phyloP scores from a whole-genome alignment of 64 coral and sea anemone genomes.

The Hydrozoanthus tunicans region DNA sequence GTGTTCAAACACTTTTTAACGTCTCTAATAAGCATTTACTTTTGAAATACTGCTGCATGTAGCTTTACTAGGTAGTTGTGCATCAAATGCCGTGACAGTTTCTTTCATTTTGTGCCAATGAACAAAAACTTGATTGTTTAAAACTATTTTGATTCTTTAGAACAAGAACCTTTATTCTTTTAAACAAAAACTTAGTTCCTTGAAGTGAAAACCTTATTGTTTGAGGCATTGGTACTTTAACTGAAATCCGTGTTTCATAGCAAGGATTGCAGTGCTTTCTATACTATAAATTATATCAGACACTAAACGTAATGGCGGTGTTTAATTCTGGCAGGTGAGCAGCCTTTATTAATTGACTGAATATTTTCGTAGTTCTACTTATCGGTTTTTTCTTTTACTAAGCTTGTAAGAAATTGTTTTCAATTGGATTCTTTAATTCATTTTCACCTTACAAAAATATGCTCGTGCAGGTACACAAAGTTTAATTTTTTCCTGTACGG shows the following conservation, averaged over 20 bases:
- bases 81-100: too few species aligned
- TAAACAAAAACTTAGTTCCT: too few species aligned
- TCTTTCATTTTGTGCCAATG: too few species aligned
- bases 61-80: neutral
- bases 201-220: neutral
- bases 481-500: conserved; percentile 20
- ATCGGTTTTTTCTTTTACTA: conserved; percentile 7
- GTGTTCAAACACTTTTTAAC: conserved; percentile 10
- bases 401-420: conserved; percentile 4
- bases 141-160: too few species aligned
- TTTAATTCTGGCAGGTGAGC: conserved; percentile 14
- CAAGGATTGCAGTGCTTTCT: conserved; percentile 8
- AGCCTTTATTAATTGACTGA: conserved; percentile 22
- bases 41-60: neutral
- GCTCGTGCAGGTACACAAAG: conserved; percentile 5
- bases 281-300: conserved; percentile 1
- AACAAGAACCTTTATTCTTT: too few species aligned
- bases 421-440: conserved; percentile 1
- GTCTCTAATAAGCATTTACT: conserved; percentile 11
- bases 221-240: conserved; percentile 12
- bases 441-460: neutral
- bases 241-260: conserved; percentile 5
- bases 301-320: conserved; percentile 2
- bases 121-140: too few species aligned
- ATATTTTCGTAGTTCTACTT: conserved; percentile 20